Evolutionary conservation across 1,140 invertebrate genomes (phyloP).

Genomic region (Drosophila setifemur): DNA sequence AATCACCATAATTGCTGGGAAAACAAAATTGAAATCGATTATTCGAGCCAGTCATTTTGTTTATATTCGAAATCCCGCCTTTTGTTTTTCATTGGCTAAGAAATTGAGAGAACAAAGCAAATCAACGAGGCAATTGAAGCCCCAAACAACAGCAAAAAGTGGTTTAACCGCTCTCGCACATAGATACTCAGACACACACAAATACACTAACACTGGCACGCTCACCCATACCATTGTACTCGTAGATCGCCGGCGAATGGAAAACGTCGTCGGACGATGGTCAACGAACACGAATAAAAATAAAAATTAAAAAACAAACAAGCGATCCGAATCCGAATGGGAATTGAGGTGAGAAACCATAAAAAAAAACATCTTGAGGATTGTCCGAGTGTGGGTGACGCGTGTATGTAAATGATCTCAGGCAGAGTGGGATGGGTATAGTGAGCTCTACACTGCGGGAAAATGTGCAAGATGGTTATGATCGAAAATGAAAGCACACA

Average conservation of each 20-base stretch:
- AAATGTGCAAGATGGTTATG: conserved; percentile 4
- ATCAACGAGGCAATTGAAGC: conserved; percentile 22
- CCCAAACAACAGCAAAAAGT: conserved; percentile 17
- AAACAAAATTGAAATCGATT: no score
- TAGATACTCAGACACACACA: not conserved
- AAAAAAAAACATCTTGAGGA: conserved; percentile 55
- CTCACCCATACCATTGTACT: not conserved
- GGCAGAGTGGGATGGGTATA: not conserved
- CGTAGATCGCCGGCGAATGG: conserved; percentile 62
- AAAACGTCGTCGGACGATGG: conserved; percentile 52
- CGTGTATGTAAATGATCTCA: conserved; percentile 24
- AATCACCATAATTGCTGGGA: not conserved
- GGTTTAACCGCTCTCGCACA: conserved; percentile 9
- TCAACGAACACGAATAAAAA: conserved; percentile 35
- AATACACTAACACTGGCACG: not conserved
- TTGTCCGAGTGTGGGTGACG: not conserved
- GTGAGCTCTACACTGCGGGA: no score
- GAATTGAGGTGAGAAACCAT: conserved; percentile 43
- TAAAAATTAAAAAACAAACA: conserved; percentile 2
- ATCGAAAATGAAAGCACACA: not conserved
- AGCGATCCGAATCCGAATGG: not conserved
- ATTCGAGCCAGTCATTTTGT: no score
- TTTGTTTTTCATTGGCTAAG: conserved; percentile 49
- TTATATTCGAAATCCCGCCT: conserved; percentile 5
- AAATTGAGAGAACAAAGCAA: conserved; percentile 48